These are phyloP conservation scores for Anoplopoma fimbria DNA, from an alignment of 2,113 vertebrate species.

Conservation along the genomic window DNA sequence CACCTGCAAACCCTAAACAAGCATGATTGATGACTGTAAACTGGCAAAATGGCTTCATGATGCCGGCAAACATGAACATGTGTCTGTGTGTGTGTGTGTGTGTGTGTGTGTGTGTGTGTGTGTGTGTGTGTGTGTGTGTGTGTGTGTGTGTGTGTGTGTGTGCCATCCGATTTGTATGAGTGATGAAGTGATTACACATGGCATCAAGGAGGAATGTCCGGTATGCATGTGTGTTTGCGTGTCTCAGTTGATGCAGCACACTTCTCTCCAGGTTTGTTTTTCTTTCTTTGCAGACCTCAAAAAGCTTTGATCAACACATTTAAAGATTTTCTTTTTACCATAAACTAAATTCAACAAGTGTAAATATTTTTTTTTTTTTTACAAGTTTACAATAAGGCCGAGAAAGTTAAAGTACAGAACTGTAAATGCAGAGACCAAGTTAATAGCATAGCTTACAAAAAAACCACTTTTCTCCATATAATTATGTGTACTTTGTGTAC, in stretches of 20 bases:
- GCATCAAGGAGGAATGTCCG: slow-evolving; percentile 29
- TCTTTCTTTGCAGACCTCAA: neutral
- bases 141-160: neutral
- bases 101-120: slow-evolving; percentile 7
- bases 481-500: too few relatives aligned
- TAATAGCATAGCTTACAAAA: neutral
- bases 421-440: neutral
- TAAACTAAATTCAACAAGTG: neutral
- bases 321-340: neutral
- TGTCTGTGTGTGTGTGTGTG: slow-evolving; percentile 2
- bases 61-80: slow-evolving; percentile 1
- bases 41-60: slow-evolving; percentile 67
- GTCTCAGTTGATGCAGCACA: slow-evolving; percentile 5
- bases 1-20: slow-evolving; percentile 60
- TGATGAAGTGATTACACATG: slow-evolving; percentile 32
- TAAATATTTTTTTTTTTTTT: too few relatives aligned
- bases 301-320: too few relatives aligned
- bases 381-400: neutral
- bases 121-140: neutral
- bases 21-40: slow-evolving; percentile 63
- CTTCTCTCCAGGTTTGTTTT: neutral
- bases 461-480: too few relatives aligned
- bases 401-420: neutral
- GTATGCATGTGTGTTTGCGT: neutral
- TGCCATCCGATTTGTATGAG: neutral